Percentiles rank a stretch among this genome's conserved stretches.
phyloP scores from a whole-genome alignment of 2,888 invertebrate genomes.

The Euplexia lucipara region DNA sequence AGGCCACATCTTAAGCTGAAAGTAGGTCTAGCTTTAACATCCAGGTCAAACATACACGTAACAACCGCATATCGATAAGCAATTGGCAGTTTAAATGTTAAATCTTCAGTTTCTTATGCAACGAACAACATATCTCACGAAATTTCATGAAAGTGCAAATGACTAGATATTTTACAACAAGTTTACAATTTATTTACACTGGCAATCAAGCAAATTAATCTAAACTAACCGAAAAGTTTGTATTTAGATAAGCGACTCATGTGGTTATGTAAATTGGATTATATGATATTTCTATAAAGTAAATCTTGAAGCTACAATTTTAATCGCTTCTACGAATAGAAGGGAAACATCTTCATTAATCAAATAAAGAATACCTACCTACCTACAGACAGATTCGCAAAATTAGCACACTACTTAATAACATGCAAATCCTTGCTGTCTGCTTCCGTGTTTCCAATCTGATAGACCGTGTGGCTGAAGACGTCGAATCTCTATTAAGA shows the following conservation, averaged over 20 bases:
- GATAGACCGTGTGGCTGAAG: conserved; percentile 7
- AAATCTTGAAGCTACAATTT: neutral
- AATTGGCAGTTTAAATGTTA: conserved; percentile 77
- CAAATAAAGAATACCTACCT: conserved; percentile 1
- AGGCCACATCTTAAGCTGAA: conserved; percentile 41
- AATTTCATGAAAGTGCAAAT: conserved; percentile 75
- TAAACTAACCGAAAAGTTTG: conserved; percentile 8
- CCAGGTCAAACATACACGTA: conserved; percentile 75
- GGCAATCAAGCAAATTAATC: conserved; percentile 21
- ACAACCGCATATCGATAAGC: conserved; percentile 70
- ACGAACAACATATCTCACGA: conserved; percentile 71
- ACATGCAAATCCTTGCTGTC: conserved; percentile 52
- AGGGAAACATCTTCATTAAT: neutral
- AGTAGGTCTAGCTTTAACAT: conserved; percentile 67
- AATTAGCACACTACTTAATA: conserved; percentile 21
- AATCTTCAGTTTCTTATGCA: conserved; percentile 75
- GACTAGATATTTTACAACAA: conserved; percentile 35
- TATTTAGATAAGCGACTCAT: too few species aligned
- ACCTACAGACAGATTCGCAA: conserved; percentile 24
- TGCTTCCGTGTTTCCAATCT: conserved; percentile 47
- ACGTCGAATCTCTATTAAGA: conserved; percentile 7
- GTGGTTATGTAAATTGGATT: too few species aligned
- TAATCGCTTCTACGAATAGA: conserved; percentile 4
- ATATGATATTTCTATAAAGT: too few species aligned
- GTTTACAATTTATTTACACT: conserved; percentile 35